Conservation (phyloP, 2,113 vertebrate species). For the Pteronura brasiliensis region DNA sequence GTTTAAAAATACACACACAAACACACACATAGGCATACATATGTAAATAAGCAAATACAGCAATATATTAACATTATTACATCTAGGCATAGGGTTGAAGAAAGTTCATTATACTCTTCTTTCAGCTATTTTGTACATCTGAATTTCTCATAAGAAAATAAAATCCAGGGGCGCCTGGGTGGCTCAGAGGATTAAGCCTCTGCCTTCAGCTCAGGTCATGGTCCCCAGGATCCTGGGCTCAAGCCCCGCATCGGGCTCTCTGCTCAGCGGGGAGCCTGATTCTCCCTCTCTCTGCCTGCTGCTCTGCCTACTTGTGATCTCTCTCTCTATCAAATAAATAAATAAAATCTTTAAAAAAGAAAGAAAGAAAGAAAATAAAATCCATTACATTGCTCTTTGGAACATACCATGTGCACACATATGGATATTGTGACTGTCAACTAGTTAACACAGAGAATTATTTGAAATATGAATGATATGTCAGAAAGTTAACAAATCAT, state of each 20-base stretch:
- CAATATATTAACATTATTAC: neutral
- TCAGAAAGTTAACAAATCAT: neutral
- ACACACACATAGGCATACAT: neutral
- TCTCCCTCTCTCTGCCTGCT: too few species aligned
- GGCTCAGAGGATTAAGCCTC: too few species aligned
- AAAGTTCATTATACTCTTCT: neutral
- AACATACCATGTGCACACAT: neutral
- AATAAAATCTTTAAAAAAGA: too few species aligned
- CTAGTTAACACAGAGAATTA: neutral
- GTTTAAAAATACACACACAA: neutral
- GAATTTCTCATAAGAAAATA: slow-evolving; percentile 28
- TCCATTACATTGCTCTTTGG: neutral
- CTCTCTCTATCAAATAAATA: too few species aligned
- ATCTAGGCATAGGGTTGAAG: neutral
- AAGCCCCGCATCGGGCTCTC: too few species aligned
- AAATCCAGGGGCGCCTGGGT: neutral
- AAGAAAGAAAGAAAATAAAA: neutral
- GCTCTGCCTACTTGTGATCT: too few species aligned
- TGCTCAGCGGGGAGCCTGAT: too few species aligned
- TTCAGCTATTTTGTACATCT: neutral
- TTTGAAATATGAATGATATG: neutral
- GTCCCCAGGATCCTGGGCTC: too few species aligned
- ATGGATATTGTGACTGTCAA: neutral
- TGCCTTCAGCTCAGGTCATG: too few species aligned
- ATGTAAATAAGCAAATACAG: neutral